Percentiles rank a stretch among this genome's conserved stretches.
These are phyloP conservation scores for Rhysida immarginata DNA, from an alignment of 1,140 invertebrate genomes.

Conservation along the genomic window DNA sequence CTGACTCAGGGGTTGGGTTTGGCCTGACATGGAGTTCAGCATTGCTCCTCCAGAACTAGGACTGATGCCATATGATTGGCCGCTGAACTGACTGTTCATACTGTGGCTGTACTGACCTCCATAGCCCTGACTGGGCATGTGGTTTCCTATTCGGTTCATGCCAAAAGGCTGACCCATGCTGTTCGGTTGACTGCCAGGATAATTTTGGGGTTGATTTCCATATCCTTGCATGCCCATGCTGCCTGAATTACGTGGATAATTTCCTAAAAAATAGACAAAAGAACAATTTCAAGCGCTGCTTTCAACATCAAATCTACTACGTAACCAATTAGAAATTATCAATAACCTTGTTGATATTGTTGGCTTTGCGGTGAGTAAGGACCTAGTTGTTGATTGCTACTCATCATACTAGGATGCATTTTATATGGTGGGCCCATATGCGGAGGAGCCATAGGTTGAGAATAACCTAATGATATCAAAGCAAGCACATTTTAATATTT, in stretches of 20 bases:
- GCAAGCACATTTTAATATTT: slow-evolving; percentile 10
- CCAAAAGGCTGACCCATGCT: slow-evolving; percentile 3
- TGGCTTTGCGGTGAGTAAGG: slow-evolving; percentile 40
- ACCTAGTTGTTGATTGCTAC: slow-evolving; percentile 19
- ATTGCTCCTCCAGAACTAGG: background rate
- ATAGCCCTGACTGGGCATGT: slow-evolving; percentile 10
- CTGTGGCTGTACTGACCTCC: slow-evolving; percentile 15
- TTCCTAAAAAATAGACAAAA: slow-evolving; percentile 23
- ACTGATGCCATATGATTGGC: slow-evolving; percentile 13
- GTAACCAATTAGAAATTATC: background rate
- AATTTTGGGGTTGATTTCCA: slow-evolving; percentile 19
- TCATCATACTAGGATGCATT: slow-evolving; percentile 37
- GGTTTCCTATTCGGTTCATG: slow-evolving; percentile 18
- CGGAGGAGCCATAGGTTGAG: slow-evolving; percentile 42
- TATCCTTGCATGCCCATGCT: slow-evolving; percentile 24
- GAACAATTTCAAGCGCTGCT: background rate
- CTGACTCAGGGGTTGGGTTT: slow-evolving; percentile 13
- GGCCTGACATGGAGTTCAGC: background rate
- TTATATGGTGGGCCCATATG: slow-evolving; percentile 36
- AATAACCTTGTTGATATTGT: slow-evolving; percentile 29
- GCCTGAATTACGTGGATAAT: slow-evolving; percentile 35
- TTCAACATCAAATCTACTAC: background rate
- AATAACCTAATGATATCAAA: slow-evolving; percentile 35
- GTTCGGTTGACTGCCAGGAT: slow-evolving; percentile 24
- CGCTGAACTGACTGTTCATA: slow-evolving; percentile 26